Evolutionary conservation across 2,113 vertebrate species (phyloP).

Genomic region (Atlantisia rogersi): DNA sequence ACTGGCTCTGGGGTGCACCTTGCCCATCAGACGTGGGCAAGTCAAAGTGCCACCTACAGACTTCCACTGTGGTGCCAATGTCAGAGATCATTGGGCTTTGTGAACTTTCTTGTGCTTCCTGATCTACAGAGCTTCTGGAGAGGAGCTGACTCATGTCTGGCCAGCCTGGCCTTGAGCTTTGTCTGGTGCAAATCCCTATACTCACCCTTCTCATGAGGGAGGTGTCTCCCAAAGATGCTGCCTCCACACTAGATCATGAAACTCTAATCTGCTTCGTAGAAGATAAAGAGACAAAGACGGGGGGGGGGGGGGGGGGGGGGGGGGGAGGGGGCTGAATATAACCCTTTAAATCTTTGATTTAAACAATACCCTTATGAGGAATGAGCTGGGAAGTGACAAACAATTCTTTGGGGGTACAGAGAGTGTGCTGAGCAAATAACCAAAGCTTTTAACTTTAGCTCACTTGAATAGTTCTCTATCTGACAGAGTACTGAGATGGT

Average conservation of each 20-base stretch:
- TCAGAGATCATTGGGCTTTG: not conserved
- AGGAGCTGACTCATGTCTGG: not conserved
- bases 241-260: not conserved
- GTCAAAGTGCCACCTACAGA: not conserved
- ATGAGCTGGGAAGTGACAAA: not conserved
- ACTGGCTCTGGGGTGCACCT: not conserved
- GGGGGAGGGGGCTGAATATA: not conserved
- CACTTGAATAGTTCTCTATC: not conserved
- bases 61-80: not conserved
- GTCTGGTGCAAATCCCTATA: not conserved
- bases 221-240: not conserved
- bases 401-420: not conserved
- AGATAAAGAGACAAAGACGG: not conserved
- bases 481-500: not conserved
- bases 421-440: not conserved
- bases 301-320: not conserved
- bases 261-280: not conserved
- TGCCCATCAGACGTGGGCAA: not conserved
- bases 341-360: not conserved
- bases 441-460: not conserved
- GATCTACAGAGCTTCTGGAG: not conserved
- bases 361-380: not conserved
- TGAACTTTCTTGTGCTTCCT: not conserved
- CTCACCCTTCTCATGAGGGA: accelerated
- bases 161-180: not conserved